A percentile compares a stretch with the other conserved stretches of the same genome.
Conservation (phyloP, 2,113 vertebrate species). For the Mohoua ochrocephala region DNA sequence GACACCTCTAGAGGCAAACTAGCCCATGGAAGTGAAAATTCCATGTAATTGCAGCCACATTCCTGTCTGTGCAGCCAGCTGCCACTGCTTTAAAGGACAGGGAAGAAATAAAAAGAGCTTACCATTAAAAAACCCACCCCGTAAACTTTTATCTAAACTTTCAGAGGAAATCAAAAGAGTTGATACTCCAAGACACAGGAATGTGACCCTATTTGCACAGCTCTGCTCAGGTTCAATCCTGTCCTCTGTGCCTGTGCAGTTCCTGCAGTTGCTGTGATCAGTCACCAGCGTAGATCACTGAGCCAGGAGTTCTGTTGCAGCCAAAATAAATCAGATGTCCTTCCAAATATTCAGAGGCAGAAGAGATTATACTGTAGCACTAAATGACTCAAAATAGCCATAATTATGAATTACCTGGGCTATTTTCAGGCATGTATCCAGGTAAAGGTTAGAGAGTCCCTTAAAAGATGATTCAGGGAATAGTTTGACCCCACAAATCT, state of each 20-base stretch:
- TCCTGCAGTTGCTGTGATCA: constrained; percentile 10
- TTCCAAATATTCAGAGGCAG: constrained; percentile 20
- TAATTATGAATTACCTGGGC: background rate
- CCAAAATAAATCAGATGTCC: constrained; percentile 5
- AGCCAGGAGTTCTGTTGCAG: background rate
- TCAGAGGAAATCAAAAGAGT: background rate
- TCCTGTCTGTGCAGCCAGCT: background rate
- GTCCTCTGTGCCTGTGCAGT: background rate
- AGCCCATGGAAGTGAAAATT: background rate
- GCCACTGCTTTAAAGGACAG: background rate
- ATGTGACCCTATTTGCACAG: background rate
- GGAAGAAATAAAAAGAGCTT: background rate
- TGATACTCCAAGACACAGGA: background rate
- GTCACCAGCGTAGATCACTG: background rate
- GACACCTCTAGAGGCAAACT: background rate
- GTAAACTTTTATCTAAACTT: background rate
- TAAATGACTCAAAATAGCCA: background rate
- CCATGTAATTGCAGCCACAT: background rate
- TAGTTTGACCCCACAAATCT: background rate
- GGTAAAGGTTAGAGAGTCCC: background rate
- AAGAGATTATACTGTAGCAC: background rate
- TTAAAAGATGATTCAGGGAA: background rate
- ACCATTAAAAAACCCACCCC: background rate
- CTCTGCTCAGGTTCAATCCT: background rate
- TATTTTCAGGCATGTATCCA: background rate